phyloP scores from a whole-genome alignment of 2,888 invertebrate genomes.

The Drosophila differens region DNA sequence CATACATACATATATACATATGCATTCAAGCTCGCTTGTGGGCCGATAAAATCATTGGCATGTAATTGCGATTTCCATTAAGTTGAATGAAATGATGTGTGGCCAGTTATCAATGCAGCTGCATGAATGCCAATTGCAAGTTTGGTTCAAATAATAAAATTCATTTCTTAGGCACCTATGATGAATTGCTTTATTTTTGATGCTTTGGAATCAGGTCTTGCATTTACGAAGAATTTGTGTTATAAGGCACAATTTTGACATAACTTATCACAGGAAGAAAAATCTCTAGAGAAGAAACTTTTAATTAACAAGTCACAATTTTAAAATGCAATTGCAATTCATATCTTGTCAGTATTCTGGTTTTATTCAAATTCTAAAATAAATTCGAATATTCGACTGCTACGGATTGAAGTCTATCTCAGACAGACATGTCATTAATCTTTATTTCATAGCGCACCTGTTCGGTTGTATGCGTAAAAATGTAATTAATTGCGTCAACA shows the following conservation, averaged over 20 bases:
- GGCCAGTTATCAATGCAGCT: background rate
- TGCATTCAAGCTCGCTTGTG: constrained; percentile 1
- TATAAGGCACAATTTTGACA: background rate
- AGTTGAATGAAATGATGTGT: constrained; percentile 24
- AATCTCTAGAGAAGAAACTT: background rate
- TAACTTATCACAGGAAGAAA: background rate
- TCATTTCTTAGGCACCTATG: background rate
- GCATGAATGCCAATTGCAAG: background rate
- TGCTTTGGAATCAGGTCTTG: background rate
- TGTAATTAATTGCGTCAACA: constrained; percentile 73
- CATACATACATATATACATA: background rate
- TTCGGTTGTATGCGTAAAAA: constrained; percentile 14
- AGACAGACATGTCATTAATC: constrained; percentile 35
- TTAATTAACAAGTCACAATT: background rate
- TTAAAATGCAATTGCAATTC: background rate
- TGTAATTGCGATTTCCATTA: constrained; percentile 21
- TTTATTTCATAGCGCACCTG: constrained; percentile 45
- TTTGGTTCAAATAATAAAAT: background rate
- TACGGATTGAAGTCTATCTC: background rate
- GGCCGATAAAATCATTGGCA: constrained; percentile 45
- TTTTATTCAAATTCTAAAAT: constrained; percentile 1
- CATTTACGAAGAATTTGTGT: background rate
- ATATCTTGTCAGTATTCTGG: background rate
- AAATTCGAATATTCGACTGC: constrained; percentile 1
- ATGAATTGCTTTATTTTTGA: background rate